Percentiles rank a stretch among this genome's conserved stretches.
Conservation (phyloP, 1,140 invertebrate species). For the Drosophila guanche region DNA sequence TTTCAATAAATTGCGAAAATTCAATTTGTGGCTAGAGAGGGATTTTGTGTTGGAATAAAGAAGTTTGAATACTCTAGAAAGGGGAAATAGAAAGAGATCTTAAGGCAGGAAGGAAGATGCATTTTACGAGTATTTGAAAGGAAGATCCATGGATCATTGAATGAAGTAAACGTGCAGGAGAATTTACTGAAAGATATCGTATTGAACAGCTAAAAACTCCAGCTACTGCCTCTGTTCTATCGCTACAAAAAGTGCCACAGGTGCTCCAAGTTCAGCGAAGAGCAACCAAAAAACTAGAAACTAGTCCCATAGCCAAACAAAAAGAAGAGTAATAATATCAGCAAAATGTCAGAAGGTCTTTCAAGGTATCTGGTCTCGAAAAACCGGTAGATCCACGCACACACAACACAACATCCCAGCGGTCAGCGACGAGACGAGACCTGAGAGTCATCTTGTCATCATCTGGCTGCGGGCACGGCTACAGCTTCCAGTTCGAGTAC, state of each 20-base stretch:
- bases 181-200: too few relatives aligned
- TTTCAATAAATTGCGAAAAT: constrained; percentile 57
- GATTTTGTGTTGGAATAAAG: neutral
- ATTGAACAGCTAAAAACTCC: too few relatives aligned
- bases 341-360: constrained; percentile 64
- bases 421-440: constrained; percentile 3
- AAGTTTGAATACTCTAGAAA: constrained; percentile 24
- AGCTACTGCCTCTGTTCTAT: too few relatives aligned
- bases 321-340: constrained; percentile 14
- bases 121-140: neutral
- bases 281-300: constrained; percentile 3
- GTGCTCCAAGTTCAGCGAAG: neutral
- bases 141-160: neutral
- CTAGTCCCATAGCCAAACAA: constrained; percentile 9
- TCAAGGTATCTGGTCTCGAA: constrained; percentile 53
- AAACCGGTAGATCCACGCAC: constrained; percentile 59
- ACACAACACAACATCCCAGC: too few relatives aligned
- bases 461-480: too few relatives aligned
- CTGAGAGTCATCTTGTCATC: constrained; percentile 2
- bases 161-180: too few relatives aligned
- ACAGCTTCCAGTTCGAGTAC: neutral
- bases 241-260: too few relatives aligned
- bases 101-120: neutral
- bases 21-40: constrained; percentile 24
- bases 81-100: neutral